Percentiles rank a stretch among this genome's conserved stretches.
Evolutionary conservation across 2,113 vertebrate species (phyloP).

Genomic region (Hylia prasina): DNA sequence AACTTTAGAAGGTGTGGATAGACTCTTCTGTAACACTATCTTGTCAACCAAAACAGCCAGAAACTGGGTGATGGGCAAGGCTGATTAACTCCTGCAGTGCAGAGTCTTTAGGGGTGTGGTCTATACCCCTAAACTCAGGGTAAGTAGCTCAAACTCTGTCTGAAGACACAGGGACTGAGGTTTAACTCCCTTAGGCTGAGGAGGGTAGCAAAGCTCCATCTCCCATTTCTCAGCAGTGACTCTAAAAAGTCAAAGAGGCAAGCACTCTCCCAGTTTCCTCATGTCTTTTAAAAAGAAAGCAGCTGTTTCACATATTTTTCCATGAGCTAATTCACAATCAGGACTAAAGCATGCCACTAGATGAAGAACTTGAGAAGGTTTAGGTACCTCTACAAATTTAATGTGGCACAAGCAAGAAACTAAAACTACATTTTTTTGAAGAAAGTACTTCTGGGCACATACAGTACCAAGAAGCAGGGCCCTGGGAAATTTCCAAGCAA

Average conservation of each 20-base stretch:
- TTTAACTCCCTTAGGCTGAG: neutral
- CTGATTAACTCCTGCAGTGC: neutral
- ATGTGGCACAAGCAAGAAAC: neutral
- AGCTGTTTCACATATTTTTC: neutral
- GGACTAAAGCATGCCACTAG: neutral
- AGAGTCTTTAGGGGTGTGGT: neutral
- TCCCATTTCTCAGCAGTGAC: neutral
- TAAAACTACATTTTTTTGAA: neutral
- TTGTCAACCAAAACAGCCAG: neutral
- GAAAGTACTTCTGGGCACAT: neutral
- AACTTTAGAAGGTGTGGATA: neutral
- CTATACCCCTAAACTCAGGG: accelerated
- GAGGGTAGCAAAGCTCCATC: neutral
- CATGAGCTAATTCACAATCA: neutral
- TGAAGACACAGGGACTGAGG: neutral
- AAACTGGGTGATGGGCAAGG: accelerated
- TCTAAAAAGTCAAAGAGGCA: neutral
- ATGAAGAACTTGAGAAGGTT: neutral
- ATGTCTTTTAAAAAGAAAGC: neutral
- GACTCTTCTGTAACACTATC: neutral
- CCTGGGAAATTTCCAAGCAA: neutral
- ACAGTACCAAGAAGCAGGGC: neutral
- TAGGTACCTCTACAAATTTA: neutral
- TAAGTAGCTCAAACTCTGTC: neutral
- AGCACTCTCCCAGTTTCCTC: neutral